These are phyloP conservation scores for Dolichoris vasculosae DNA, from an alignment of 1,140 invertebrate species.

Conservation along the genomic window DNA sequence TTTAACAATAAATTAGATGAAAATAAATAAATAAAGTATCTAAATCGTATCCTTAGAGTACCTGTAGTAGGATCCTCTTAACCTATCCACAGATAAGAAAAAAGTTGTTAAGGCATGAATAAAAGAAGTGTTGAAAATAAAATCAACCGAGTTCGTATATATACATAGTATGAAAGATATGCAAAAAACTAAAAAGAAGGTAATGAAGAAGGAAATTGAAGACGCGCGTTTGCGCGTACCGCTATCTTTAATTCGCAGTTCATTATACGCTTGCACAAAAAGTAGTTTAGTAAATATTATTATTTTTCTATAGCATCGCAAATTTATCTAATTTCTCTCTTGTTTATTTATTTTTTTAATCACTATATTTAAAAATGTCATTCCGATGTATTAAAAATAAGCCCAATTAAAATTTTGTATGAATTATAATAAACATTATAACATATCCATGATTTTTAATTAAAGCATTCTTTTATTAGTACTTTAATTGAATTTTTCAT, in stretches of 20 bases:
- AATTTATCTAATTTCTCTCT: neutral
- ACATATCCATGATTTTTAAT: too few species aligned
- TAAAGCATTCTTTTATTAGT: too few species aligned
- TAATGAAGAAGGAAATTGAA: slow-evolving; percentile 50
- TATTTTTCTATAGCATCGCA: neutral
- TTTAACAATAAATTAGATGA: neutral
- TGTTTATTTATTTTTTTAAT: neutral
- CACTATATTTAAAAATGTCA: too few species aligned
- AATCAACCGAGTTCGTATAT: neutral
- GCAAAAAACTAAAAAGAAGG: slow-evolving; percentile 42
- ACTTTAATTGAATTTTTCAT: too few species aligned
- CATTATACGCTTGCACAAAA: slow-evolving; percentile 25
- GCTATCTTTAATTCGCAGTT: slow-evolving; percentile 48
- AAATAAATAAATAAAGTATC: neutral
- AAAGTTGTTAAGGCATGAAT: neutral
- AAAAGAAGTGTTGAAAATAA: neutral
- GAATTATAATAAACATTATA: too few species aligned
- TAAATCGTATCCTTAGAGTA: neutral
- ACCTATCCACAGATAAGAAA: neutral
- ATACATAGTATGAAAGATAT: neutral
- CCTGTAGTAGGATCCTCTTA: neutral
- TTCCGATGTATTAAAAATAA: too few species aligned
- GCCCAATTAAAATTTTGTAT: too few species aligned
- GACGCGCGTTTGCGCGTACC: slow-evolving; percentile 2
- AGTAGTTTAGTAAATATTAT: neutral